Base-by-base conservation (phyloP, 2,888 invertebrate species). In the Sminthurides aquaticus region DNA sequence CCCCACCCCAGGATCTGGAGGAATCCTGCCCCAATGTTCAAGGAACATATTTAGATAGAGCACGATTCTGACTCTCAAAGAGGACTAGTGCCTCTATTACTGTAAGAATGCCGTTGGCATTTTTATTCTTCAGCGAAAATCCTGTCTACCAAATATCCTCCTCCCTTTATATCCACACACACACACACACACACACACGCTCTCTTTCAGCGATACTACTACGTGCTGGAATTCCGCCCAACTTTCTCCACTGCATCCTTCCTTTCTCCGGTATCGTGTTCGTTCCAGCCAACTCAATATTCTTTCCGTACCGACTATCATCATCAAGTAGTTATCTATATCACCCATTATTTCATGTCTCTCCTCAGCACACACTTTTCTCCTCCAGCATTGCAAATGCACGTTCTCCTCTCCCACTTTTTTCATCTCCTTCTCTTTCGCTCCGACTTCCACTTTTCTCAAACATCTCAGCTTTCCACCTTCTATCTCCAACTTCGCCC, bases 161-260 rank as follows among this genome's bases (percentile, higher is more conserved):
- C n/a, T n/a, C n/a, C n/a, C n/a, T n/a, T n/a, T n/a, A n/a, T n/a
- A n/a, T n/a, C n/a, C n/a, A n/a, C n/a, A n/a, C n/a, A n/a, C n/a
- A n/a, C n/a, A 34, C 43, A 34, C 54, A 60, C 61, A n/a, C n/a
- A n/a, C n/a, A 66, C 59, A 52, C 66, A 66, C 64, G 57, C 57
- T 62, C 60, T 66, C 61, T 57, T 65, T 62, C 63, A n/a, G n/a
- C n/a, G 43, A 15, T 5, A 34, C 5, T 34, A 15, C 67, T 67
- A 49, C 34, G 52, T 63, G 63, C 66, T 71, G 71, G 71, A 69
- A 71, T 58, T 20, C 52, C 62, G 69, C 71, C 71, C 69, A 71
- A 65, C 60, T 65, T 67, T 71, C 66, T 69, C 67, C 67, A 61
- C 62, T 63, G 57, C 67, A 65, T 60, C n/a, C n/a, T 34, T 64